Conservation (phyloP, 2,888 invertebrate species). For the Chrysomela aeneicollis region DNA sequence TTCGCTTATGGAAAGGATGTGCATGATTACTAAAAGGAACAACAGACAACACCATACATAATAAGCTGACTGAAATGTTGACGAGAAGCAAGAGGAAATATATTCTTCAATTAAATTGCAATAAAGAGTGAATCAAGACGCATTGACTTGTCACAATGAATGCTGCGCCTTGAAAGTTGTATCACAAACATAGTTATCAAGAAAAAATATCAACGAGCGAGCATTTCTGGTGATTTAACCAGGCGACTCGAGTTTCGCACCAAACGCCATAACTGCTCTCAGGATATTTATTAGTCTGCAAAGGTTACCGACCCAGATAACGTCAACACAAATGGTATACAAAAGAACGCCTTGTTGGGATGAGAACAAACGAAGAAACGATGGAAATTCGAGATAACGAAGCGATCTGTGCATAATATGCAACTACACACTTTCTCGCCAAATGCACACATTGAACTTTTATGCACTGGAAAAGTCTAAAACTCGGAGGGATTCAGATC, state of each 20-base stretch:
- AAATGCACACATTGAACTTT: neutral
- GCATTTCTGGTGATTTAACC: constrained; percentile 7
- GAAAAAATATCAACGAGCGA: neutral
- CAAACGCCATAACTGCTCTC: constrained; percentile 10
- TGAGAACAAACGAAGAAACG: constrained; percentile 4
- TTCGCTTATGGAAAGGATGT: neutral
- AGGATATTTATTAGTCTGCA: constrained; percentile 30
- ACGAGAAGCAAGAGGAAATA: no score
- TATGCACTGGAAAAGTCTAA: no score
- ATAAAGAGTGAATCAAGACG: no score
- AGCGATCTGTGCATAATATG: neutral
- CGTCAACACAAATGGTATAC: constrained; percentile 27
- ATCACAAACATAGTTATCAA: neutral
- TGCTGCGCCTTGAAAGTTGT: no score
- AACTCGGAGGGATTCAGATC: no score
- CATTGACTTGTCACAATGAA: no score
- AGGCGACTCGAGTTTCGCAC: constrained; percentile 9
- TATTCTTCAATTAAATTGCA: no score
- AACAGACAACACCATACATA: no score
- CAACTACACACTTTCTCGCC: no score
- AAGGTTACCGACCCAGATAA: constrained; percentile 32
- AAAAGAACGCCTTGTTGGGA: constrained; percentile 14
- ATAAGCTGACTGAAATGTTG: no score
- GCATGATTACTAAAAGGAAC: neutral
- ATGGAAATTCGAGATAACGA: constrained; percentile 7